These are phyloP conservation scores for Nicator chloris DNA, from an alignment of 2,113 vertebrate genomes.

Conservation along the genomic window DNA sequence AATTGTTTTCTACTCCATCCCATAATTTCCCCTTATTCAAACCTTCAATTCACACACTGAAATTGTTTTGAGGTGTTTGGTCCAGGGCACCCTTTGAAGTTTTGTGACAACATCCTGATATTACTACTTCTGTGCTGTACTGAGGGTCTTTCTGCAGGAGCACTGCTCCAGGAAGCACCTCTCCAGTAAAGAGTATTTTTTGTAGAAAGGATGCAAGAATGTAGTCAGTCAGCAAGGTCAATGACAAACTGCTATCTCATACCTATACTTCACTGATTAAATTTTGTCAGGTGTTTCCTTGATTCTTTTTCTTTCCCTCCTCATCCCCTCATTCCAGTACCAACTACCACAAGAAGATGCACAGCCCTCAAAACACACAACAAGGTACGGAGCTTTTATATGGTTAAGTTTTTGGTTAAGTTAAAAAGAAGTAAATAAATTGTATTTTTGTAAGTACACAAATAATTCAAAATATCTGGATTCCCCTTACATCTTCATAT, in stretches of 20 bases:
- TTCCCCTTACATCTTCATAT: background rate
- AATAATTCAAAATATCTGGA: background rate
- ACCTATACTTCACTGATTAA: background rate
- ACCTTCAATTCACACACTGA: background rate
- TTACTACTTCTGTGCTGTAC: background rate
- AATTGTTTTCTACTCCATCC: background rate
- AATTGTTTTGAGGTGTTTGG: background rate
- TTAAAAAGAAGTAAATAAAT: background rate
- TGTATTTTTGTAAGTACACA: background rate
- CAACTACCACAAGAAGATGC: background rate
- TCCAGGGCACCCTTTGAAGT: background rate
- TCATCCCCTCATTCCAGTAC: background rate
- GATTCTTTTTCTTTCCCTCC: background rate
- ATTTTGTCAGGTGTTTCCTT: background rate
- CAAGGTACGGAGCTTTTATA: background rate
- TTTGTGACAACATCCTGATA: background rate
- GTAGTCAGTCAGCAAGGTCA: background rate
- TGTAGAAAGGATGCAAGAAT: background rate
- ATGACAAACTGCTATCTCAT: background rate
- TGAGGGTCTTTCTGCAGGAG: background rate
- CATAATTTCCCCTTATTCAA: background rate
- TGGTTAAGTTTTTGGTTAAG: background rate
- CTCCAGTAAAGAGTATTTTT: background rate
- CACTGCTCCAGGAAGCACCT: background rate
- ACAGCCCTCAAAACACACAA: background rate